Percentiles rank a stretch among this genome's conserved stretches.
Evolutionary conservation across 2,888 invertebrate species (phyloP).

Genomic region (Azorinus chamasolen): DNA sequence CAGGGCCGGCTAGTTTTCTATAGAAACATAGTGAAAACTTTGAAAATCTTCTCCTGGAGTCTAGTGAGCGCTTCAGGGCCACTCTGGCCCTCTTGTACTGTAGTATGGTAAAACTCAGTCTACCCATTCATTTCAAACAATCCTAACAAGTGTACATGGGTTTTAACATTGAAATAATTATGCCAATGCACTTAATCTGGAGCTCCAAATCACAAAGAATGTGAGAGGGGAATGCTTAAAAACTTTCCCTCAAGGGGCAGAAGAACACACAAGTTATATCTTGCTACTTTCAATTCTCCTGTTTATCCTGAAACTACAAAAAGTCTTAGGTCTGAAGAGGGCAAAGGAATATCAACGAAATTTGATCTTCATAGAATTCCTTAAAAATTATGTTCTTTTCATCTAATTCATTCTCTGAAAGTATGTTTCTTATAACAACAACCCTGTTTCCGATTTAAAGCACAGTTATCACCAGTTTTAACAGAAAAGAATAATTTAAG

Average conservation of each 20-base stretch:
- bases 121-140: no score
- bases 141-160: no score
- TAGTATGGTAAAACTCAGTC: no score
- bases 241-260: neutral
- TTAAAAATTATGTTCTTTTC: slow-evolving; percentile 23
- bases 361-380: slow-evolving; percentile 17
- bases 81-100: no score
- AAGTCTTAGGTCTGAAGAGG: slow-evolving; percentile 35
- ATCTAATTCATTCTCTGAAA: slow-evolving; percentile 6
- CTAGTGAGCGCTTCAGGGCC: no score
- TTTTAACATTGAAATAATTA: no score
- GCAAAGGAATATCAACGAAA: slow-evolving; percentile 27
- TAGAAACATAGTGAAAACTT: no score
- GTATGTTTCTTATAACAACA: slow-evolving; percentile 44
- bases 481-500: slow-evolving; percentile 13
- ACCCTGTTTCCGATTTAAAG: slow-evolving; percentile 34
- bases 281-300: neutral
- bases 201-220: slow-evolving; percentile 12
- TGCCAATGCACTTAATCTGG: neutral
- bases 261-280: slow-evolving; percentile 15
- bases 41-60: no score
- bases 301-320: slow-evolving; percentile 30
- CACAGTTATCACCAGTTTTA: slow-evolving; percentile 35
- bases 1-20: no score
- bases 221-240: slow-evolving; percentile 9